Base-by-base conservation (phyloP, 2,113 vertebrate species). In the Etia nguti region DNA sequence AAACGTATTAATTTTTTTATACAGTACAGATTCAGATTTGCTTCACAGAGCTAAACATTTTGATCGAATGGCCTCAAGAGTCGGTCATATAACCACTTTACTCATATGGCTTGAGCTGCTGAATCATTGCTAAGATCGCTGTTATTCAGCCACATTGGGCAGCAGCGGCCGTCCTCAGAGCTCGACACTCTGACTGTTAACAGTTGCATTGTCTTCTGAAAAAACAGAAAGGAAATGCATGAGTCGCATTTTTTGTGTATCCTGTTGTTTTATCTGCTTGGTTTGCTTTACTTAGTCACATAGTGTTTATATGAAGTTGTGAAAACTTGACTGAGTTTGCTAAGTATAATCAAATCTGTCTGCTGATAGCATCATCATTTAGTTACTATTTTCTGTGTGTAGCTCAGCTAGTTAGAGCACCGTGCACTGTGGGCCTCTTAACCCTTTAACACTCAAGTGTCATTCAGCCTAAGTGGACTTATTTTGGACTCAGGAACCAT, bases 141-240 rank as follows among this genome's bases (percentile, higher is more conserved):
- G 29, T 56, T 4, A 48, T 46, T 79, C 80, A 36, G 48, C 24
- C 16, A 31, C 84, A 46, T 60, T 29, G 22, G 54, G 20, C 83
- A 54, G 79, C 29, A 34, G 70, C 50, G 38, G 8, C 68, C 8
- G 7, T 59, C 65, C n/a, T n/a, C 43, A 16, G 43, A 81, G 80
- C 79, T 24, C 22, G 4, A 59, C 91, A 84, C 73, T 43, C 34
- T 12, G n/a, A 31, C 84, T 85, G 20, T 92, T 57, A 94, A 92
- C 90, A 80, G 86, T 83, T 82, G 79, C 85, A 85, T 92, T 91
- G 92, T 93, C 77, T n/a, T 11, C 80, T 31, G 56, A 26, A 55
- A 50, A 86, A 57, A 57, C 29, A 3, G 4, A 55, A 85, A 56
- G 68, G 54, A 87, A 91, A 85, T 86, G 73, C 59, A 62, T 68